Evolutionary conservation across 2,113 vertebrate genomes (phyloP), one percentile per base, ranked within the genome.

Genomic region (Blennius ocellaris): DNA sequence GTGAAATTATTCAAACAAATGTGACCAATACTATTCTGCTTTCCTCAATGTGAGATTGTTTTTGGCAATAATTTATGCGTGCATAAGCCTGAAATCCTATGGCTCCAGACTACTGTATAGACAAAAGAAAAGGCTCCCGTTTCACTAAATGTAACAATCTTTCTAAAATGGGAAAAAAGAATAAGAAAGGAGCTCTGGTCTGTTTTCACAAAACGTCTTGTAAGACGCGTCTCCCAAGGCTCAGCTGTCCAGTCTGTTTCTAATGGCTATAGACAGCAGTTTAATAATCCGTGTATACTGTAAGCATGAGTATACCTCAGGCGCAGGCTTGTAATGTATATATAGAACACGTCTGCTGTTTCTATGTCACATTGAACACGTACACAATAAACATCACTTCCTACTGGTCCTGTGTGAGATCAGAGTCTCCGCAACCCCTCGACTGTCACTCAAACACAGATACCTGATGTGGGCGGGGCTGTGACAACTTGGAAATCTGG

Each of bases 401-500:
- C 76, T 70, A 53, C 64, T 76, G 78, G 83, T 87, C 85, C 80
- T 82, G 62, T 44, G 53, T 72, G 68, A 87, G 81, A 85, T 86
- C 84, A 84, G 78, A 87, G 82, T 70, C 80, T 77, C 71, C 15
- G 15, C 76, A 74, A 69, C 76, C 82, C 75, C 39, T 36, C 57
- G n/a, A 64, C 82, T 89, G 88, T 86, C 88, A 88, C 76, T 88
- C 82, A 87, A 76, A 82, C 69, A 9, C 58, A 66, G 69, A 84
- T 77, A 88, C 86, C 82, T 83, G 84, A 87, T 84, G 88, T 89
- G 83, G 88, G 89, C 84, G 86, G 88, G 80, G 87, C 87, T 59
- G 74, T 63, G 71, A 82, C 81, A 71, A 65, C 78, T 84, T 67
- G 58, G 66, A 80, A 87, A 91, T 88, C 88, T 90, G 89, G 88